Percentiles rank a stretch among this genome's conserved stretches.
Evolutionary conservation across 2,113 vertebrate genomes (phyloP).

Genomic region (Brachypteracias leptosomus): DNA sequence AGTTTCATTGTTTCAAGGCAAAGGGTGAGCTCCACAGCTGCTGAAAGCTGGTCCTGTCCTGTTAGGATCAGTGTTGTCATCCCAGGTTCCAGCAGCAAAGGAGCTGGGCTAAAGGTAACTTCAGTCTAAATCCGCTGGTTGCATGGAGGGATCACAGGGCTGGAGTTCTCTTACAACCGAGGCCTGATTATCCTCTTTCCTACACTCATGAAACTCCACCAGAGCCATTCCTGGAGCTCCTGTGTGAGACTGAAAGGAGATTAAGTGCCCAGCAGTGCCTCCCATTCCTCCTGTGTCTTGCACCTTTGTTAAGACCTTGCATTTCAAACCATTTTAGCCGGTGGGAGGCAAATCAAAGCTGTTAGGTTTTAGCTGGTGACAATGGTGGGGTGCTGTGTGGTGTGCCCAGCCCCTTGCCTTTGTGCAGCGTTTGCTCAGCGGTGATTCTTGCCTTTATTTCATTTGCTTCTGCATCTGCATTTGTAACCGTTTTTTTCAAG

Average conservation of each 20-base stretch:
- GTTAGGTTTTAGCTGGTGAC: constrained; percentile 59
- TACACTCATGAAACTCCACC: neutral
- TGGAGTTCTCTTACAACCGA: neutral
- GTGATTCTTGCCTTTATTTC: constrained; percentile 47
- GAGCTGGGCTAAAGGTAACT: neutral
- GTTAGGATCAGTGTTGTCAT: neutral
- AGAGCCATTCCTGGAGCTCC: constrained; percentile 35
- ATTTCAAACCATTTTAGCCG: constrained; percentile 60
- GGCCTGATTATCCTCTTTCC: constrained; percentile 27
- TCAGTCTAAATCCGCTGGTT: neutral
- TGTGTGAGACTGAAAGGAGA: constrained; percentile 55
- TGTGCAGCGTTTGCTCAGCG: neutral
- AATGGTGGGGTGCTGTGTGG: constrained; percentile 48
- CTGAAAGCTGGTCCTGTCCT: neutral
- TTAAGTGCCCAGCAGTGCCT: constrained; percentile 62
- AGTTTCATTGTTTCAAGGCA: neutral
- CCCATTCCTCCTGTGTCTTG: constrained; percentile 54
- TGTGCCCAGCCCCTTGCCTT: constrained; percentile 42
- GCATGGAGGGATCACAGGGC: neutral
- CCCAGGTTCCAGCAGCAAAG: neutral
- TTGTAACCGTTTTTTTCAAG: constrained; percentile 21
- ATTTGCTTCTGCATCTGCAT: constrained; percentile 55
- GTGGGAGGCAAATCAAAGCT: constrained; percentile 65
- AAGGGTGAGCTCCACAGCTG: neutral
- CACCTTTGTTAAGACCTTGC: constrained; percentile 66